phyloP scores from a whole-genome alignment of 2,888 invertebrate genomes.

The Lasioglossum malachurum region DNA sequence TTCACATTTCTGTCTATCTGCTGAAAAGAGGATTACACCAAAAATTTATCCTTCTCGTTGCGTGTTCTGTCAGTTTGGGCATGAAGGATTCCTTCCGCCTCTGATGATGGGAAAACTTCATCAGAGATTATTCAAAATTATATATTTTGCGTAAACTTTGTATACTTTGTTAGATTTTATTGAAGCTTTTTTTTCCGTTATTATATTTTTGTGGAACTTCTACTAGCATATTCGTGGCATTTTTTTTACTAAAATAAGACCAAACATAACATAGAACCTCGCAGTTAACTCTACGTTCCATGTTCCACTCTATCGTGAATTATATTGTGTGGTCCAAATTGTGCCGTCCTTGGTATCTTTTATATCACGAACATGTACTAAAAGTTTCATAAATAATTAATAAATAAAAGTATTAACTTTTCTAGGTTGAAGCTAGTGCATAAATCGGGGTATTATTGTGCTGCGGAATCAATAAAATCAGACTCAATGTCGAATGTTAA shows the following conservation, averaged over 20 bases:
- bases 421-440: background rate
- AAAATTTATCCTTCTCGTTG: background rate
- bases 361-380: background rate
- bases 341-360: background rate
- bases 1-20: background rate
- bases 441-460: background rate
- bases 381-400: background rate
- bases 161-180: background rate
- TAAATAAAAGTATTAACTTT: background rate
- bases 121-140: background rate
- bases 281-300: too few species aligned
- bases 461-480: background rate
- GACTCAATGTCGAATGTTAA: conserved; percentile 2
- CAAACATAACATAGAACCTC: background rate
- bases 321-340: background rate
- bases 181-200: background rate
- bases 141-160: background rate
- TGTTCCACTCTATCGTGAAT: too few species aligned
- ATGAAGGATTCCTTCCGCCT: too few species aligned
- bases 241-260: background rate
- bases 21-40: background rate
- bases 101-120: background rate
- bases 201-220: background rate
- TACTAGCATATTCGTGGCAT: background rate
- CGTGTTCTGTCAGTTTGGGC: background rate